phyloP scores from a whole-genome alignment of 2,113 vertebrate genomes.

The Rhipidura dahli region DNA sequence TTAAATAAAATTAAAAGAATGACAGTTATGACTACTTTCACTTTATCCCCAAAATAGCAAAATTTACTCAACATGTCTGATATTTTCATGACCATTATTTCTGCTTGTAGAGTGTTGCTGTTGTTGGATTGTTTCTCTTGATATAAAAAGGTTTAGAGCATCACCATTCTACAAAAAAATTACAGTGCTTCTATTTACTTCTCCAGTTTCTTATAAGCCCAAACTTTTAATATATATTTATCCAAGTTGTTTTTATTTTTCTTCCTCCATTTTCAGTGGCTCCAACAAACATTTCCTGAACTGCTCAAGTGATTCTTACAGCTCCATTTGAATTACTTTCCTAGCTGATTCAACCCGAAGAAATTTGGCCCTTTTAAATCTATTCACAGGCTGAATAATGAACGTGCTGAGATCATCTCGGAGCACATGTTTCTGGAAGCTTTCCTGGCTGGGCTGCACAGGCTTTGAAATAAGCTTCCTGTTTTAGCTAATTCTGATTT shows the following conservation, averaged over 20 bases:
- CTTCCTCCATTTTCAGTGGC: background rate
- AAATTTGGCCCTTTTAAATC: slow-evolving; percentile 1
- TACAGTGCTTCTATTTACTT: background rate
- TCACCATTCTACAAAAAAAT: background rate
- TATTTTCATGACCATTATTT: background rate
- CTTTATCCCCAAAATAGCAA: background rate
- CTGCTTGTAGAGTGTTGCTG: background rate
- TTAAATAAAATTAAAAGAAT: background rate
- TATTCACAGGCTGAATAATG: background rate
- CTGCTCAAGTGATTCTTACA: background rate
- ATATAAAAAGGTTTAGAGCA: background rate
- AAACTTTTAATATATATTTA: background rate
- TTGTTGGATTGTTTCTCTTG: background rate
- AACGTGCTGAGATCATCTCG: background rate
- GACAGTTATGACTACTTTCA: background rate
- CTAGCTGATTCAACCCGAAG: background rate
- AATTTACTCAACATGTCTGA: background rate
- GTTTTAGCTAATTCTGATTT: background rate
- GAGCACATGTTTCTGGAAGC: slow-evolving; percentile 7
- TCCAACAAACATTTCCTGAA: background rate
- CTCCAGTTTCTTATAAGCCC: background rate
- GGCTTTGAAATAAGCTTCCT: slow-evolving; percentile 23
- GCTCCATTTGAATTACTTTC: background rate
- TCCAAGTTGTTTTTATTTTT: background rate
- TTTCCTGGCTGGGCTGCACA: background rate